Evolutionary conservation across 2,888 invertebrate species (phyloP), one percentile per base, ranked within the genome.

Genomic region (Athalia rosae): DNA sequence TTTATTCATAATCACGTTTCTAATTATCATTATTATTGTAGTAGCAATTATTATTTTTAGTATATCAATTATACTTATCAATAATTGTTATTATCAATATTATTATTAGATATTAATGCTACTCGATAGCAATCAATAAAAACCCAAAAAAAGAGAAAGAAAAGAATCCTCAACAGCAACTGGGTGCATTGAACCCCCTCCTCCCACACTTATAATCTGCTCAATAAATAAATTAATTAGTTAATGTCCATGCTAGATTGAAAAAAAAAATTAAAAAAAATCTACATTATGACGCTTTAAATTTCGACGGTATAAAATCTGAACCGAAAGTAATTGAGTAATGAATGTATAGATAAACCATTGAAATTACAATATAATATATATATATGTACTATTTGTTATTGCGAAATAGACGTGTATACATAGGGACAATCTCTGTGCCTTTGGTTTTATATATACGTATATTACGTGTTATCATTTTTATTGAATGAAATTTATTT

Each of bases 81-180:
- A 82, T 81, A 78, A 79, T 80, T 80, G 80, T 81, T 81, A 81
- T 81, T 79, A 82, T 81, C 81, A 82, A 82, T 83, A 79, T 79
- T 83, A 81, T 81, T 83, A 81, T 64, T 81, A 81, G 83, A 83
- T 84, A 83, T 83, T 83, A 83, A 81, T 81, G 81, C 81, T n/a
- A n/a, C n/a, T n/a, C n/a, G n/a, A n/a, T n/a, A 79, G 79, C 73
- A 83, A 84, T 82, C 83, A 84, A 85, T 83, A 80, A 61, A 28
- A 79, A 28, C 28, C 28, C 28, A 28, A 28, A 28, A 28, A 28
- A 28, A 28, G 28, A 28, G 28, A 28, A 0, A 28, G 28, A 28
- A 2, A 28, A 28, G n/a, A 28, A 28, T 28, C 28, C 28, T 28
- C 28, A 28, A 28, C 28, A 79, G 79, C 66, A 79, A 77, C 78